A percentile compares a stretch with the other conserved stretches of the same genome.
phyloP scores from a whole-genome alignment of 1,140 invertebrate species.

The Zaprionus kolodkinae region DNA sequence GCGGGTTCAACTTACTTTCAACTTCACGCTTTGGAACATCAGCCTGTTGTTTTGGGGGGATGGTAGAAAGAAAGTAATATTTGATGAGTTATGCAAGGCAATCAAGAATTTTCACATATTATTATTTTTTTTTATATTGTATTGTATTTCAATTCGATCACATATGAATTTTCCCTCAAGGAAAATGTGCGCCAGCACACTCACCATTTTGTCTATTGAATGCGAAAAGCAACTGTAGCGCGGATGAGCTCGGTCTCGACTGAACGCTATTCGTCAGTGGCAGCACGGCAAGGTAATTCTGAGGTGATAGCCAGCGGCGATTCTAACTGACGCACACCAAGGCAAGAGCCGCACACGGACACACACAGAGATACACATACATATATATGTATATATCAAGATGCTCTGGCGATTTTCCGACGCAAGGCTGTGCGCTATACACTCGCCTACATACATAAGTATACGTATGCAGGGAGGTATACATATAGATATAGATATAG shows the following conservation, averaged over 20 bases:
- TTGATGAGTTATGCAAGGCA: conserved; percentile 19
- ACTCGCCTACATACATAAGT: conserved; percentile 22
- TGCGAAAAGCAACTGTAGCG: conserved; percentile 84
- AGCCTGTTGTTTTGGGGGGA: conserved; percentile 69
- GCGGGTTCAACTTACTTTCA: conserved; percentile 81
- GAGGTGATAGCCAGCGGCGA: conserved; percentile 73
- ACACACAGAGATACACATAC: conserved; percentile 9
- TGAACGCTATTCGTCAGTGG: conserved; percentile 83
- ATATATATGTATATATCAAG: conserved; percentile 45
- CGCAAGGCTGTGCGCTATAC: conserved; percentile 50
- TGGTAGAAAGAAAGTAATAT: conserved; percentile 53
- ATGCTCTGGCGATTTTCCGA: conserved; percentile 50
- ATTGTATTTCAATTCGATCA: conserved; percentile 18
- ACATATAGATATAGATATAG: conserved; percentile 10
- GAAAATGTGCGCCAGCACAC: conserved; percentile 50
- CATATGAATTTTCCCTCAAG: conserved; percentile 33
- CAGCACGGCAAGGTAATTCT: conserved; percentile 83
- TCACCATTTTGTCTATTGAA: conserved; percentile 84
- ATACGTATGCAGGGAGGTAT: not conserved
- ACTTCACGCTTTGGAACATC: conserved; percentile 84
- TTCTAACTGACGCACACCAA: conserved; percentile 29
- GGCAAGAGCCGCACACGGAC: conserved; percentile 4
- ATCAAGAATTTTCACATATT: conserved; percentile 3
- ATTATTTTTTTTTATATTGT: conserved; percentile 10
- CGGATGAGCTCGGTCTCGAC: conserved; percentile 84